phyloP scores from a whole-genome alignment of 2,888 invertebrate genomes.

The Electrophaes corylata region DNA sequence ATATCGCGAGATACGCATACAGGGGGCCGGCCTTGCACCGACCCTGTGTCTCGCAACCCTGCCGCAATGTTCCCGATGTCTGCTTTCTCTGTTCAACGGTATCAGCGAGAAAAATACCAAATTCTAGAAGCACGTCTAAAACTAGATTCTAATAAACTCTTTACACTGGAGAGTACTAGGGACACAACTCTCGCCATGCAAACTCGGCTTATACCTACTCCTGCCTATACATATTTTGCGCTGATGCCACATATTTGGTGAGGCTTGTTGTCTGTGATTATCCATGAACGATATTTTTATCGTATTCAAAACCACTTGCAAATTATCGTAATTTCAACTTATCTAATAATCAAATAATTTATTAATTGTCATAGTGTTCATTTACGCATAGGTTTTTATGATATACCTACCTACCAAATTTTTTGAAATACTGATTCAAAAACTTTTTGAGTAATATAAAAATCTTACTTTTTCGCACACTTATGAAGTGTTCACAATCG shows the following conservation, averaged over 20 bases:
- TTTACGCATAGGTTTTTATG: too few relatives aligned
- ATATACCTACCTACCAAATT: too few relatives aligned
- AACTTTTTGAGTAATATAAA: too few relatives aligned
- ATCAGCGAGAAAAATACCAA: slow-evolving; percentile 32
- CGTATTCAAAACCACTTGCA: background rate
- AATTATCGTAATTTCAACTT: background rate
- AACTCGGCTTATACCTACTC: slow-evolving; percentile 45
- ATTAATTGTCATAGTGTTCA: too few relatives aligned
- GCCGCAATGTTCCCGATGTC: slow-evolving; percentile 53
- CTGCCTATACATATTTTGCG: slow-evolving; percentile 40
- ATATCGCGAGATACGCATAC: background rate
- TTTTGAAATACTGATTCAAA: too few relatives aligned
- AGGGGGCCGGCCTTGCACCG: slow-evolving; percentile 43
- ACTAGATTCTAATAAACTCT: slow-evolving; percentile 36
- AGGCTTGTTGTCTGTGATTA: slow-evolving; percentile 49
- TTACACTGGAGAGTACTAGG: slow-evolving; percentile 29
- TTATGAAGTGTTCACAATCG: too few relatives aligned
- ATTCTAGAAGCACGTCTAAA: slow-evolving; percentile 29
- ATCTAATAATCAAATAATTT: too few relatives aligned
- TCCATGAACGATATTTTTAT: background rate
- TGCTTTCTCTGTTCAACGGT: slow-evolving; percentile 63
- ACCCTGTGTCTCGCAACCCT: slow-evolving; percentile 36
- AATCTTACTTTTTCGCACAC: too few relatives aligned
- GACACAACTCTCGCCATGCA: slow-evolving; percentile 24
- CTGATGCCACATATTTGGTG: slow-evolving; percentile 28